Evolutionary conservation across 2,113 vertebrate genomes (phyloP).

Genomic region (Pseudorectes ferrugineus): DNA sequence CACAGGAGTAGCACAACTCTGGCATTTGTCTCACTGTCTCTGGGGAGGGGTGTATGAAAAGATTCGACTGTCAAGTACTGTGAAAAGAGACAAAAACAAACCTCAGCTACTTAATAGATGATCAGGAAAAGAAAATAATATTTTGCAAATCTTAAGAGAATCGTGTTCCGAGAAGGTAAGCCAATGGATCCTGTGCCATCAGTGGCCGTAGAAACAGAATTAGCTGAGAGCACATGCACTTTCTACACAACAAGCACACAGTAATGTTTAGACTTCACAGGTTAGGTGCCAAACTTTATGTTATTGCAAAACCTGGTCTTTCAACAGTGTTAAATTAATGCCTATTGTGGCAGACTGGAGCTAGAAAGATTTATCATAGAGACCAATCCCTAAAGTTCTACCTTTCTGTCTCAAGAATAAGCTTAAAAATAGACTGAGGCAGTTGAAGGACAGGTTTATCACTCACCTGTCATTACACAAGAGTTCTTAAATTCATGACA

Average conservation of each 20-base stretch:
- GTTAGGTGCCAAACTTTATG: neutral
- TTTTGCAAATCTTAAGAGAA: neutral
- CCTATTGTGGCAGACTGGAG: neutral
- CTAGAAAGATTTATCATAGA: neutral
- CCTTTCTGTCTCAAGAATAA: neutral
- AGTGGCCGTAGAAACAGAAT: neutral
- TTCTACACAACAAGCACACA: slow-evolving; percentile 16
- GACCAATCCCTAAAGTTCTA: neutral
- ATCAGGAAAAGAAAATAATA: slow-evolving; percentile 18
- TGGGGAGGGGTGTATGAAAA: neutral
- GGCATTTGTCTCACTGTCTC: neutral
- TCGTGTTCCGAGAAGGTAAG: slow-evolving; percentile 22
- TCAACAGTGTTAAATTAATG: slow-evolving; percentile 44
- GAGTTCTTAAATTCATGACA: neutral
- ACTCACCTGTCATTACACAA: neutral
- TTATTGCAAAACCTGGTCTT: slow-evolving; percentile 14
- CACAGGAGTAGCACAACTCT: neutral
- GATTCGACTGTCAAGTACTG: neutral
- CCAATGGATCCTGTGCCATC: slow-evolving; percentile 13
- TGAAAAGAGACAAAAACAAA: neutral
- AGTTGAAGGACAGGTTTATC: neutral
- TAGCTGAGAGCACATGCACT: neutral
- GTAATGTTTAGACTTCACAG: neutral
- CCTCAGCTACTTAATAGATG: neutral
- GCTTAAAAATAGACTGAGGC: neutral